phyloP scores from a whole-genome alignment of 2,113 vertebrate genomes.

The Chamaetylas fuelleborni region DNA sequence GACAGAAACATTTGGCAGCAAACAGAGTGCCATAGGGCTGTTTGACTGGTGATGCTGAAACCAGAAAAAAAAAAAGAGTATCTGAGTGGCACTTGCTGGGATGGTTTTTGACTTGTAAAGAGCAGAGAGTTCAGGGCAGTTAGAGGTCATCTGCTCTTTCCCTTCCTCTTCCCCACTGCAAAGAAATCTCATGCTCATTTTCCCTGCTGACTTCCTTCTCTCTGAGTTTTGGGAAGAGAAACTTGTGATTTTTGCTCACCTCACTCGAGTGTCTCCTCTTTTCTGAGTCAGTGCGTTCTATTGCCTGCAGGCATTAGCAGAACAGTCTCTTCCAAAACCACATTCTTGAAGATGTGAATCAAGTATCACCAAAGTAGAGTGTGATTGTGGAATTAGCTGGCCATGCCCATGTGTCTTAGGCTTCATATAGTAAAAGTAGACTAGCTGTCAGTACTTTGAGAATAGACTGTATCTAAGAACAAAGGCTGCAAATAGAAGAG shows the following conservation, averaged over 20 bases:
- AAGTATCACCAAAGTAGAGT: not conserved
- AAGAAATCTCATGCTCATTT: not conserved
- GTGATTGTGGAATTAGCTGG: not conserved
- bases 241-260: not conserved
- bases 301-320: not conserved
- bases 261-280: not conserved
- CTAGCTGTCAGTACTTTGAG: not conserved
- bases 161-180: not conserved
- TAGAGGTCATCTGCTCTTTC: not conserved
- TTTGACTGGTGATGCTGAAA: not conserved
- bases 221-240: not conserved
- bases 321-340: not conserved
- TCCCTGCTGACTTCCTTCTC: not conserved
- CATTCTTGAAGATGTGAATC: not conserved
- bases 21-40: not conserved
- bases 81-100: not conserved
- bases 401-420: not conserved
- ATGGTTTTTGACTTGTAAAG: not conserved
- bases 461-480: not conserved
- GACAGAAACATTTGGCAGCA: constrained; percentile 2
- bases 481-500: not conserved
- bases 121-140: not conserved
- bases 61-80: not conserved
- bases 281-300: not conserved
- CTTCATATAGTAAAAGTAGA: not conserved